Conservation (phyloP, 2,888 invertebrate species). For the Callyntrura guangdongensis region DNA sequence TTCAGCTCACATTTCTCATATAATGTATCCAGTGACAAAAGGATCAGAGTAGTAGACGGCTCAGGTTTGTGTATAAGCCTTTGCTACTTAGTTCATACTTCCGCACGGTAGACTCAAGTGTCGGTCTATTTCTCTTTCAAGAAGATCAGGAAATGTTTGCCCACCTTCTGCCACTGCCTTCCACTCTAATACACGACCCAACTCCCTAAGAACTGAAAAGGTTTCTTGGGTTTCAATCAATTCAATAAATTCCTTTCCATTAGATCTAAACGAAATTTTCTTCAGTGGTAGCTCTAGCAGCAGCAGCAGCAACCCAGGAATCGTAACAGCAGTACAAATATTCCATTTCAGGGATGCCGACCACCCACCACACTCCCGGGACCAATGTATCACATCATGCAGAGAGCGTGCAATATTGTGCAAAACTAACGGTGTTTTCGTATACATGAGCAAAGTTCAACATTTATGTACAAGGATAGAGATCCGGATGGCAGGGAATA, state of each 20-base stretch:
- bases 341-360: slow-evolving; percentile 40
- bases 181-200: neutral
- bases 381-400: slow-evolving; percentile 58
- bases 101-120: neutral
- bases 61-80: slow-evolving; percentile 14
- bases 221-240: slow-evolving; percentile 62
- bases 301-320: slow-evolving; percentile 11
- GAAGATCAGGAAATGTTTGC: slow-evolving; percentile 20
- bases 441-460: slow-evolving; percentile 31
- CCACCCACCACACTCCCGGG: slow-evolving; percentile 54
- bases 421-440: slow-evolving; percentile 67
- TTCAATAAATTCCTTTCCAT: slow-evolving; percentile 68
- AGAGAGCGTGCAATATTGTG: slow-evolving; percentile 69
- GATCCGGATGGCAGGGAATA: slow-evolving; percentile 46
- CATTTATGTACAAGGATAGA: slow-evolving; percentile 49
- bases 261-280: slow-evolving; percentile 66
- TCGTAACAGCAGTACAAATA: slow-evolving; percentile 40
- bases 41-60: neutral
- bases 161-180: neutral
- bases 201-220: slow-evolving; percentile 5
- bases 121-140: slow-evolving; percentile 46
- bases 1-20: slow-evolving; percentile 45
- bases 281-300: slow-evolving; percentile 22
- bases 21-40: slow-evolving; percentile 49
- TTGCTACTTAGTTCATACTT: neutral